These are phyloP conservation scores for Oncorhynchus gorbuscha DNA, from an alignment of 2,113 vertebrate species.

Conservation along the genomic window DNA sequence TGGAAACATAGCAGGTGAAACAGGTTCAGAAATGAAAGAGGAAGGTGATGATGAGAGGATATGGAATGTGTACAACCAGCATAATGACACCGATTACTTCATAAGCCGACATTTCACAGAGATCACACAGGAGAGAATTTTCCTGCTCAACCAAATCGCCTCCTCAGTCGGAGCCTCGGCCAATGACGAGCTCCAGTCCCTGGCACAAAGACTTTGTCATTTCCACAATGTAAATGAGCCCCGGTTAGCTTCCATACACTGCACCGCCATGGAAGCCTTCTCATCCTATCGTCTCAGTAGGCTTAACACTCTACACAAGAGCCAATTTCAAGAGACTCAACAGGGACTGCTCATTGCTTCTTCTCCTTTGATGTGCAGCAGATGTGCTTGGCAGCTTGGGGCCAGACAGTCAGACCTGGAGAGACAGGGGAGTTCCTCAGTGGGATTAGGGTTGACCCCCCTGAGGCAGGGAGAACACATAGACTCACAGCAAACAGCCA, in stretches of 20 bases:
- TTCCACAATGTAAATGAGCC: constrained; percentile 8
- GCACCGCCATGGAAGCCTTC: constrained; percentile 47
- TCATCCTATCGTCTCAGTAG: constrained; percentile 29
- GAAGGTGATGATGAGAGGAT: not conserved
- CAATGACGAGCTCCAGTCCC: constrained; percentile 26
- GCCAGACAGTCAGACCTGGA: not conserved
- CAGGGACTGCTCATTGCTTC: not conserved
- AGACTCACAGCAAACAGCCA: not conserved
- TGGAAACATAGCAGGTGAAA: constrained; percentile 23
- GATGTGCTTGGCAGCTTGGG: constrained; percentile 13
- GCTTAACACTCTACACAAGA: constrained; percentile 8
- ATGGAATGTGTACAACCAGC: not conserved
- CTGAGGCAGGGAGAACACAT: constrained; percentile 28
- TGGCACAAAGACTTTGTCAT: constrained; percentile 20
- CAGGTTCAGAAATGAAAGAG: not conserved
- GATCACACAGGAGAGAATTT: constrained; percentile 38
- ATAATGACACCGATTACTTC: constrained; percentile 8
- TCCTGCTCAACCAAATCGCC: constrained; percentile 36
- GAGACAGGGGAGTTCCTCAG: fast-evolving
- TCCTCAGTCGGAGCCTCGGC: constrained; percentile 20
- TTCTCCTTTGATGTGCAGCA: constrained; percentile 22
- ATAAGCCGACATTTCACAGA: constrained; percentile 29
- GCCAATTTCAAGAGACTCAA: constrained; percentile 5
- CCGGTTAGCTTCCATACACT: constrained; percentile 18
- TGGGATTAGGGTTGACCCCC: not conserved